These are phyloP conservation scores for Anoplolepis gracilipes DNA, from an alignment of 1,140 invertebrate genomes.

Conservation along the genomic window DNA sequence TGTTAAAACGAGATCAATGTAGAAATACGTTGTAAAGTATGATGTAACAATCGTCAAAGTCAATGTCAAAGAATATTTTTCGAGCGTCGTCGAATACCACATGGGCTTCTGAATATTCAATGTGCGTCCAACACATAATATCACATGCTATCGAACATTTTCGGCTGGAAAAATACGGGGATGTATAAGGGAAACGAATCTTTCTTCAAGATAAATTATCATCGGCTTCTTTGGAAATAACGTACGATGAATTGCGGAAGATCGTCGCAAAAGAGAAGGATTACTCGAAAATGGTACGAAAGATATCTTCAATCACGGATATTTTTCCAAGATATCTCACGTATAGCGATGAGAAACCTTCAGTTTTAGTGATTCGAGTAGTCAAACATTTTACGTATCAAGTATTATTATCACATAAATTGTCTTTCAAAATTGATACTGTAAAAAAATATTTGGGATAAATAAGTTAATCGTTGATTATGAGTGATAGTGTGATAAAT, in stretches of 20 bases:
- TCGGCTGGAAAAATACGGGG: background rate
- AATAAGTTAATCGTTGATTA: background rate
- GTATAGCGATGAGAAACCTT: background rate
- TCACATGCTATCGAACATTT: background rate
- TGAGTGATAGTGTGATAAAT: background rate
- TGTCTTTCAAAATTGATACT: background rate
- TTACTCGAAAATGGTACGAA: background rate
- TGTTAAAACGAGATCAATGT: background rate
- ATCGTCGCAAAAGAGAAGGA: background rate
- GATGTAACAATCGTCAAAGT: background rate
- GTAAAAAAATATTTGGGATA: no score
- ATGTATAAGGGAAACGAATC: background rate
- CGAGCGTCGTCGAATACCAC: background rate
- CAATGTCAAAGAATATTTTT: slow-evolving; percentile 14
- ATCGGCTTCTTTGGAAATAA: background rate
- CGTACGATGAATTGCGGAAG: slow-evolving; percentile 17
- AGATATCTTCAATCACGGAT: background rate
- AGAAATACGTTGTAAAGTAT: no score
- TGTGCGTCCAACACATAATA: background rate
- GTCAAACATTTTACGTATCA: background rate
- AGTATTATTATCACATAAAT: background rate
- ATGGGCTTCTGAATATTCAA: slow-evolving; percentile 8
- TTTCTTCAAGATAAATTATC: background rate
- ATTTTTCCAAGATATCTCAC: slow-evolving; percentile 11
- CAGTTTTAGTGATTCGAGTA: background rate